A percentile compares a stretch with the other conserved stretches of the same genome.
phyloP scores from a whole-genome alignment of 2,797 vertebrate species.

The Neosalanx taihuensis region DNA sequence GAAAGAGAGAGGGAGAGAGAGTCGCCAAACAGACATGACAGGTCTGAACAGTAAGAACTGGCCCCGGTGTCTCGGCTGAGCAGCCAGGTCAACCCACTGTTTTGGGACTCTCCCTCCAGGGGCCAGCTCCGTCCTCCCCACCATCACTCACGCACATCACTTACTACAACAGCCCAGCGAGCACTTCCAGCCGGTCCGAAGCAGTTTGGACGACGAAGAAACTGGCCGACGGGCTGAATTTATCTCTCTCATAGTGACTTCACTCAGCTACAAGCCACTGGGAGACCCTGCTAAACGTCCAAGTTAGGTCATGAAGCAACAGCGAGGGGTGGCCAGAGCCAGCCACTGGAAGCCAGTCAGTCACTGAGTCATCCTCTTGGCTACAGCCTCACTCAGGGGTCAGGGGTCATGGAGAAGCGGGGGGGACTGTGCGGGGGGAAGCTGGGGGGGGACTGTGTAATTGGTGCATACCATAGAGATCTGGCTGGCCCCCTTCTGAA shows the following conservation, averaged over 20 bases:
- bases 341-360: constrained; percentile 26
- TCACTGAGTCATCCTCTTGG: constrained; percentile 47
- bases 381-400: constrained; percentile 30
- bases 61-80: constrained; percentile 25
- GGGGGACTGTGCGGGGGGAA: constrained; percentile 25
- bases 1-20: not conserved
- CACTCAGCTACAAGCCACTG: not conserved
- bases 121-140: not conserved
- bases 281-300: not conserved
- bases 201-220: not conserved
- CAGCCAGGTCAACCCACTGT: constrained; percentile 16
- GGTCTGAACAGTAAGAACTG: constrained; percentile 30
- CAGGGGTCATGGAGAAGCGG: constrained; percentile 25
- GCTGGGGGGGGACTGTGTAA: constrained; percentile 39
- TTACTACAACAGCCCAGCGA: not conserved
- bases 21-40: constrained; percentile 24
- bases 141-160: not conserved
- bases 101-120: not conserved
- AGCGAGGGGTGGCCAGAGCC: not conserved
- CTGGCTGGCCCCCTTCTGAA: constrained; percentile 26
- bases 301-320: not conserved
- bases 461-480: constrained; percentile 42
- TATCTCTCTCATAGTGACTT: not conserved
- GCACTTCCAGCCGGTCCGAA: not conserved
- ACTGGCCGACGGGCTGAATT: no score